Base-by-base conservation (phyloP, 2,888 invertebrate species). In the Sarcophaga caerulescens region DNA sequence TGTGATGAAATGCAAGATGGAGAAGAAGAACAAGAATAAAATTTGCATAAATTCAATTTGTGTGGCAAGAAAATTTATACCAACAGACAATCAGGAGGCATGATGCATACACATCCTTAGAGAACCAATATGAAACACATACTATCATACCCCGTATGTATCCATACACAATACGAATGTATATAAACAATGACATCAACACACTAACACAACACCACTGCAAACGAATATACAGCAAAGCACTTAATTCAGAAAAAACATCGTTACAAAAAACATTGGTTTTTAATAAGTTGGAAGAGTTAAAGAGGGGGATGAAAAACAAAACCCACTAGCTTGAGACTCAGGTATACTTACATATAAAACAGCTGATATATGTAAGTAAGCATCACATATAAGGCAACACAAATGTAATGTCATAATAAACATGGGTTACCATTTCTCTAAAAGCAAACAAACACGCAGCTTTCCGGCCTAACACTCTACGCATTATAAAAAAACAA, bases 41-140 rank as follows among this genome's bases (percentile, higher is more conserved):
- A 76, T 76, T 75, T 81, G 59, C 75, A 76, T 81, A 76, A 75
- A 75, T 70, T 81, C 44, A 81, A 81, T 76, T 75, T 76, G 69
- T 35, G 35, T 70, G 75, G 57, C 81, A 81, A 70, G 63, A 70
- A 45, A 35, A 52, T 69, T 10, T 63, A 63, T 65, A 47, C 44
- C 12, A 68, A 6, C 35, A 57, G 6, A 57, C n/a, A 59, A 19
- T 25, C 63, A 62, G 47, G 14, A 52, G 52, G 21, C 44, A 59
- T 78, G 10, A 35, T 35, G 8, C 52, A 65, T 17, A 47, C 47
- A 68, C 21, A 45, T 70, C 45, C 75, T 81, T 70, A 63, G 75
- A 63, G 35, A 35, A 10, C 35, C 8, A 8, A 8, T 10, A 10
- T 35, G 8, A 35, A 35, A 35, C 35, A 35, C 2, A 35, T 10